Evolutionary conservation across 1,140 invertebrate species (phyloP).

Genomic region (Conus ventricosus): DNA sequence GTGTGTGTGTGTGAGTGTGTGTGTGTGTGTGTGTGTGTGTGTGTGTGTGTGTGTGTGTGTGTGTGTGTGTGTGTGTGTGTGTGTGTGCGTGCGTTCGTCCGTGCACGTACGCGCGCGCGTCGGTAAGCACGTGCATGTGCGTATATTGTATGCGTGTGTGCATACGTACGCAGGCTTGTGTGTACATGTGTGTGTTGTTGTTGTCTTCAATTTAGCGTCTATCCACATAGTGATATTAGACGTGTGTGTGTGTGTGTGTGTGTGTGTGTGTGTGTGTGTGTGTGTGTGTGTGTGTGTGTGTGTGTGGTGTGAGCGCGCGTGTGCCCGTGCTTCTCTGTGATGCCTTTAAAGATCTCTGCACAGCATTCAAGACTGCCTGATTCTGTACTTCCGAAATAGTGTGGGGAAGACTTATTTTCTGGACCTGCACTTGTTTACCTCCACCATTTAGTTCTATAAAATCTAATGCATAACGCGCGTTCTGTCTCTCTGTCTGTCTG

Average conservation of each 20-base stretch:
- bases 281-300: constrained; percentile 11
- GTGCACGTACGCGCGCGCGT: neutral
- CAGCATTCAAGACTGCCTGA: neutral
- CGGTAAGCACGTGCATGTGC: neutral
- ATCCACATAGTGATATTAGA: too few species aligned
- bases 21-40: too few species aligned
- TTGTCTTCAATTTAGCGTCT: too few species aligned
- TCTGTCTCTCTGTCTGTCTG: constrained; percentile 27
- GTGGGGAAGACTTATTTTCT: neutral
- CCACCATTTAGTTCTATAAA: neutral
- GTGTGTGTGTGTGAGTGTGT: too few species aligned
- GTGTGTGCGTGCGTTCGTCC: neutral
- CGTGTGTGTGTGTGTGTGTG: too few species aligned
- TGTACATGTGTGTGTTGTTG: too few species aligned
- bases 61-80: neutral
- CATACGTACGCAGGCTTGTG: too few species aligned
- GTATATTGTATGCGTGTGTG: neutral
- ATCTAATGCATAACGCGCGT: too few species aligned
- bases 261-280: neutral
- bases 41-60: too few species aligned
- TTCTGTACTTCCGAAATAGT: neutral
- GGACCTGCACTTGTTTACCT: too few species aligned
- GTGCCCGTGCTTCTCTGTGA: too few species aligned
- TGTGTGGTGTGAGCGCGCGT: neutral
- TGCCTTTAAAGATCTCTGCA: neutral